phyloP scores from a whole-genome alignment of 2,113 vertebrate genomes.

The Parotia lawesii region DNA sequence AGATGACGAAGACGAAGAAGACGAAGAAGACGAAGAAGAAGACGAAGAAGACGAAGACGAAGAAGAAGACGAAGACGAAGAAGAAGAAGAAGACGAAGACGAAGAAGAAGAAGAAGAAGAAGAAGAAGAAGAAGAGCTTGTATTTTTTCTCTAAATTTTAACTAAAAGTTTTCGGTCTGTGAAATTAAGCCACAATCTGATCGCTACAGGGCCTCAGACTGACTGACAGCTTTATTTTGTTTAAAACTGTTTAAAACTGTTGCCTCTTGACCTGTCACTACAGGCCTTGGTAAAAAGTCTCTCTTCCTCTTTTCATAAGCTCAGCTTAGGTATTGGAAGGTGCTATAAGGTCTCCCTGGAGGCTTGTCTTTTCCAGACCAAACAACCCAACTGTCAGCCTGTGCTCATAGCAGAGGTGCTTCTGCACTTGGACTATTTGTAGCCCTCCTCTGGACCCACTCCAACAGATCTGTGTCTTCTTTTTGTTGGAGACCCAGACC shows the following conservation, averaged over 20 bases:
- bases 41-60: neutral
- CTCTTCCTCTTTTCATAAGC: neutral
- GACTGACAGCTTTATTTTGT: neutral
- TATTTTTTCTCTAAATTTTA: neutral
- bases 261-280: neutral
- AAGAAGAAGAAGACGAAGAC: neutral
- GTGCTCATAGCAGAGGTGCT: rapidly evolving
- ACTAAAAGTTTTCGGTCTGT: neutral
- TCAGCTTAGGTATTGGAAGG: neutral
- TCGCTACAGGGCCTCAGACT: neutral
- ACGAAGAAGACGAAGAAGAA: neutral
- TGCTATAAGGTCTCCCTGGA: neutral
- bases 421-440: no score
- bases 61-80: neutral
- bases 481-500: neutral
- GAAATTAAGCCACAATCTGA: neutral
- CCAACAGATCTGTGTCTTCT: neutral
- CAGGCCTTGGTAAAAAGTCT: neutral
- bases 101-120: no score
- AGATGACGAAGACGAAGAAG: no score
- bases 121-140: neutral
- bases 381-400: neutral
- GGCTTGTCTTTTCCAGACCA: neutral
- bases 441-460: rapidly evolving
- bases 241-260: neutral